Evolutionary conservation across 2,113 vertebrate species (phyloP), one percentile per base, ranked within the genome.

Genomic region (Donacobius atricapilla): DNA sequence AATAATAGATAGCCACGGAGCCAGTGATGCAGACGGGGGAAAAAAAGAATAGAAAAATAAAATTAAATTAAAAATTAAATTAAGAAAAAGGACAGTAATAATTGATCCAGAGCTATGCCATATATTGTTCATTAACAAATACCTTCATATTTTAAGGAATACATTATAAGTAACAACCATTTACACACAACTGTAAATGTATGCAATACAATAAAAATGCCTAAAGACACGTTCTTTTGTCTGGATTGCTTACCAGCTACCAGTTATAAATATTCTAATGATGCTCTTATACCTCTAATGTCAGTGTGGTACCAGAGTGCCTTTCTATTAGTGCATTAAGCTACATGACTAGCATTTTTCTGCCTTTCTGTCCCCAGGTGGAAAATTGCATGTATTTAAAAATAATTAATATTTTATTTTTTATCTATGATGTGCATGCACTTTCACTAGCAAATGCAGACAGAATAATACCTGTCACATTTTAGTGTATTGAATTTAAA

Each of bases 241-340:
- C 75, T 19, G 15, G 33, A 47, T 47, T 90, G 53, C 71, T 94
- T 91, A 94, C 68, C 82, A 90, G 61, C 57, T 63, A 90, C 35
- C 33, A 85, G 75, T 90, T 83, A 94, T 95, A 93, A 95, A 93
- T 93, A 96, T 93, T 95, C 85, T 80, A 93, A 96, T 91, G 70
- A 93, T 78, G 73, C 45, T 91, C 90, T 93, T 87, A 87, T 87
- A 89, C 87, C 57, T 88, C 64, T 83, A 39, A 73, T 81, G 88
- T 87, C 82, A 91, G 42, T 90, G 75, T 77, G 76, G 47, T 54
- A 90, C 42, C 0, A 0, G 21, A 91, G 85, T 73, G 58, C 82
- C 73, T 94, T 85, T 96, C 87, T 94, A 73, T 88, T 88, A 97
- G 58, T 70, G 45, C 85, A 93, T 94, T 94, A 94, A 90, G 71